Percentiles rank a stretch among this genome's conserved stretches.
Evolutionary conservation across 2,888 invertebrate species (phyloP).

Genomic region (Diplolepis rosae): DNA sequence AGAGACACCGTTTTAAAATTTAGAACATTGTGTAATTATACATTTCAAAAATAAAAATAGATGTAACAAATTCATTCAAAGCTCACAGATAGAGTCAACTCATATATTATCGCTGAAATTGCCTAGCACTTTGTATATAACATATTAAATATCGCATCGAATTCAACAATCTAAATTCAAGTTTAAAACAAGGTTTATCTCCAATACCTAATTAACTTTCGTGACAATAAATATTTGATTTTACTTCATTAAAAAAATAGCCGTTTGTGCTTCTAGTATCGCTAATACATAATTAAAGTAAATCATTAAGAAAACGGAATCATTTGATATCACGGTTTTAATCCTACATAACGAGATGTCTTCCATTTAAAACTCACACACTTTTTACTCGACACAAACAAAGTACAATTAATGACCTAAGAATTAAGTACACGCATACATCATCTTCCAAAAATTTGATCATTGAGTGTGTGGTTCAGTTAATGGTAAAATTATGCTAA

Average conservation of each 20-base stretch:
- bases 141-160: neutral
- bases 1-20: neutral
- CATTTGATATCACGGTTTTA: conserved; percentile 44
- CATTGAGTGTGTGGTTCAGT: neutral
- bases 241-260: conserved; percentile 44
- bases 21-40: neutral
- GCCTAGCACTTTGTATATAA: neutral
- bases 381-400: conserved; percentile 3
- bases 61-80: neutral
- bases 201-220: conserved; percentile 25
- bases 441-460: neutral
- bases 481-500: neutral
- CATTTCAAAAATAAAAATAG: neutral
- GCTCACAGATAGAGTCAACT: neutral
- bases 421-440: conserved; percentile 19
- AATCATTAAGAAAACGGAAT: conserved; percentile 40
- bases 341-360: conserved; percentile 11
- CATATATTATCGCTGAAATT: neutral
- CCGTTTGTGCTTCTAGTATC: conserved; percentile 34
- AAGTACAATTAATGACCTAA: conserved; percentile 3
- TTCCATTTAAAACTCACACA: conserved; percentile 2
- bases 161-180: neutral
- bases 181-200: neutral
- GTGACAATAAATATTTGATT: conserved; percentile 43
- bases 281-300: conserved; percentile 35